Evolutionary conservation across 2,113 vertebrate genomes (phyloP), one percentile per base, ranked within the genome.

Genomic region (Protobothrops flavoviridis): DNA sequence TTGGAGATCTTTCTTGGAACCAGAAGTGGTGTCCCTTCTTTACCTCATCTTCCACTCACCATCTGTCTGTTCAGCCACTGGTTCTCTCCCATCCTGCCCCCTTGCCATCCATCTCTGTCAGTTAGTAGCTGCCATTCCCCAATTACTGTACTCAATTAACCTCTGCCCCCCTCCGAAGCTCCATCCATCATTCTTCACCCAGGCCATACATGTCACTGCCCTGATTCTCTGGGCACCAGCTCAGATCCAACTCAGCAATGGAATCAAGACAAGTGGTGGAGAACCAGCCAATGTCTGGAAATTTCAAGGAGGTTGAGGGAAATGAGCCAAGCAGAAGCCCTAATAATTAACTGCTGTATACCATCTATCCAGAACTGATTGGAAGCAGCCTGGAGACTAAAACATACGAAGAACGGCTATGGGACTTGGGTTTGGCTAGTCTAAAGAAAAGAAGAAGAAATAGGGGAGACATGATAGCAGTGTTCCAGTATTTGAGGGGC

Each of bases 61-160:
- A 20, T 29, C 56, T 29, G 0, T 85, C 55, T 59, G 8, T 10
- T 5, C 88, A 52, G n/a, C 29, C 43, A 21, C 5, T 20, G 5
- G 9, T 61, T 88, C 43, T 85, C 43, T 86, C 55, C 45, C 11
- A 0, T 6, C 88, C 15, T 86, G 88, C 45, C 56, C 89, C 45
- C n/a, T 6, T 1, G 15, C 81, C 52, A 90, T 93, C 92, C 90
- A 55, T 93, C 89, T 87, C 89, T 53, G 92, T 64, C 92, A 86
- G 90, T 93, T 90, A 93, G 24, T 53, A 33, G 81, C 81, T 39
- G 56, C 74, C 81, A 87, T 93, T 93, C 89, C 81, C 89, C 89
- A 93, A 93, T 93, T 93, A 90, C 64, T 69, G 64, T 33, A 69
- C 89, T 90, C 89, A 90, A 90, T 93, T 93, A 93, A 90, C 89